Evolutionary conservation across 2,888 invertebrate genomes (phyloP), one percentile per base, ranked within the genome.

Genomic region (Leptinotarsa peninsularis): DNA sequence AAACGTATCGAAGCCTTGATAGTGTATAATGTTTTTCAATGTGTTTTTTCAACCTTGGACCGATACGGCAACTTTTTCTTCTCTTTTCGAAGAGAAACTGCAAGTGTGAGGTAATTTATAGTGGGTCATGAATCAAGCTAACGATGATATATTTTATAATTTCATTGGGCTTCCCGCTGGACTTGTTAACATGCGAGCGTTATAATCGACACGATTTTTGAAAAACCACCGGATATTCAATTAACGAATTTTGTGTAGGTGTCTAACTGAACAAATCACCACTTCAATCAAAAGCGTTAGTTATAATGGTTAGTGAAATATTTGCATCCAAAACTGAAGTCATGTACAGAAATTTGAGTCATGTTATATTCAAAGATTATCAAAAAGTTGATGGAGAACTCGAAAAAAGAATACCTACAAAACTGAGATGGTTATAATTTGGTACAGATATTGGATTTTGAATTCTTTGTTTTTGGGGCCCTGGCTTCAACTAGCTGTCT

Each of bases 121-220:
- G 71, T 56, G 68, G 10, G 68, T 66, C 60, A 43, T 66, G 70
- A 67, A 70, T 60, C 49, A 43, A 54, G 17, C 49, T 63, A 78
- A 74, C 69, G 72, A 71, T 75, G 76, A 72, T 67, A 74, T 73
- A 76, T 77, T 73, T 78, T 74, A 78, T 76, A 33, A 76, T 76
- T 79, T 76, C 73, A 75, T 75, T 77, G 71, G 77, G 72, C 77
- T 66, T 76, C 79, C 79, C 72, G 77, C 79, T 71, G 79, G 70
- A 76, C 69, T 74, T 79, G 76, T 79, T 77, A 74, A 77, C 79
- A 79, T 79, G 79, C 79, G 74, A 76, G 70, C 77, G 74, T 76
- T 76, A 74, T 77, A 76, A 66, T 74, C 72, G 67, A 75, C 78
- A 78, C 75, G 74, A 76, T 73, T 71, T 73, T 78, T 74, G 74